Base-by-base conservation (phyloP, 2,797 vertebrate genomes). In the Cyclopterus lumpus region DNA sequence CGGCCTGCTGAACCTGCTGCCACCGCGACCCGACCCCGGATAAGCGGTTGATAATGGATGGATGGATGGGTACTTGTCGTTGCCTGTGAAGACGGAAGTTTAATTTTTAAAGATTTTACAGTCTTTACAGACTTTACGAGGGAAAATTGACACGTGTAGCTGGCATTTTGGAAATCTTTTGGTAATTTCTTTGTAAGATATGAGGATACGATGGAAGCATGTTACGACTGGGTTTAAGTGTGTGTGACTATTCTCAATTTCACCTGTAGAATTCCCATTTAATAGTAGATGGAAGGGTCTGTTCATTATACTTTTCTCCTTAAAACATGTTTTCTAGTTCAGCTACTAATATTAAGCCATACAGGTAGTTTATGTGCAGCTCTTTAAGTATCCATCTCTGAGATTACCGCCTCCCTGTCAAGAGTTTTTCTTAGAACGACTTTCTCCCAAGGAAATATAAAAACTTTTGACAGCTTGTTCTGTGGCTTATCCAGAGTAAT, bases 401-500 rank as follows among this genome's bases (percentile, higher is more conserved):
- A 68, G 49, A 70, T 59, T 65, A 62, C 36, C 58, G 62, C 38
- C 36, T 65, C 1, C 0, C 67, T 75, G 53, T 66, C 42, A 32
- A 28, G 15, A 54, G 22, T 18, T 69, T 68, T 65, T 42, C 26
- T 12, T 48, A n/a, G 22, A 59, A 53, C n/a, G 5, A 73, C 18
- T 49, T 42, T 68, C 49, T 49, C 40, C 49, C 1, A 1, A 51
- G 30, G 32, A 65, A 66, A 58, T 32, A 55, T 54, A 4, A 38
- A 65, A 71, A 77, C 22, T 69, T 63, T 73, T 66, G 78, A 78
- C 66, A 77, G 77, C 68, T 38, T 67, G 30, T 67, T 70, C 8
- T 63, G n/a, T 77, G 67, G 53, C 70, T 76, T 69, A 77, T 72
- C 20, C 4, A 10, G 54, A 77, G 30, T 82, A 84, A 77, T 73